These are phyloP conservation scores for Caradrina clavipalpis DNA, from an alignment of 2,888 invertebrate genomes.

Conservation along the genomic window DNA sequence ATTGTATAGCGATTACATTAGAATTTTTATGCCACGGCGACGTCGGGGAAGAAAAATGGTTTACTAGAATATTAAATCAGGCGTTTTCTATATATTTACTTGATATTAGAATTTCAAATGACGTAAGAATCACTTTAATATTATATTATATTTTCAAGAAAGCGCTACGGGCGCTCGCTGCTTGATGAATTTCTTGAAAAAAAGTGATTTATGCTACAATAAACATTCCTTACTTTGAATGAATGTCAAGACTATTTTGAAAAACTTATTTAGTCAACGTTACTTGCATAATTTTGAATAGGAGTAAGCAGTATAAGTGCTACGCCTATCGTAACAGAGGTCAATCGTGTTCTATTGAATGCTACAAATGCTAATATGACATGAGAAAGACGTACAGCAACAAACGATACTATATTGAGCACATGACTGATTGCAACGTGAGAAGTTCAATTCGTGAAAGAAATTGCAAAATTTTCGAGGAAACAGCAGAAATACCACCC, in stretches of 20 bases:
- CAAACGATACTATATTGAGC: constrained; percentile 38
- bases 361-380: constrained; percentile 26
- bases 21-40: constrained; percentile 64
- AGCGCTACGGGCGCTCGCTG: not conserved
- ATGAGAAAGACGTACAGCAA: constrained; percentile 36
- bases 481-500: constrained; percentile 78
- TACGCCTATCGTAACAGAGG: constrained; percentile 17
- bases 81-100: constrained; percentile 60
- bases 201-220: constrained; percentile 37
- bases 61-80: constrained; percentile 62
- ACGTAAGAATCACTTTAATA: constrained; percentile 44
- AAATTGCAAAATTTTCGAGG: constrained; percentile 79
- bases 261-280: constrained; percentile 10
- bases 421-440: constrained; percentile 47
- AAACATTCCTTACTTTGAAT: not conserved
- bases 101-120: constrained; percentile 60
- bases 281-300: constrained; percentile 3
- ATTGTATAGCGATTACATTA: constrained; percentile 69
- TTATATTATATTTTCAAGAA: constrained; percentile 45
- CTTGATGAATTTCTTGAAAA: constrained; percentile 27
- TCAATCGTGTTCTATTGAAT: constrained; percentile 28
- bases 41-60: constrained; percentile 63
- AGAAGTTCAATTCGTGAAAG: constrained; percentile 59
- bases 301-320: constrained; percentile 5
- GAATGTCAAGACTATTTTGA: not conserved